Evolutionary conservation across 2,113 vertebrate genomes (phyloP).

Genomic region (Mormyrus lacerda): DNA sequence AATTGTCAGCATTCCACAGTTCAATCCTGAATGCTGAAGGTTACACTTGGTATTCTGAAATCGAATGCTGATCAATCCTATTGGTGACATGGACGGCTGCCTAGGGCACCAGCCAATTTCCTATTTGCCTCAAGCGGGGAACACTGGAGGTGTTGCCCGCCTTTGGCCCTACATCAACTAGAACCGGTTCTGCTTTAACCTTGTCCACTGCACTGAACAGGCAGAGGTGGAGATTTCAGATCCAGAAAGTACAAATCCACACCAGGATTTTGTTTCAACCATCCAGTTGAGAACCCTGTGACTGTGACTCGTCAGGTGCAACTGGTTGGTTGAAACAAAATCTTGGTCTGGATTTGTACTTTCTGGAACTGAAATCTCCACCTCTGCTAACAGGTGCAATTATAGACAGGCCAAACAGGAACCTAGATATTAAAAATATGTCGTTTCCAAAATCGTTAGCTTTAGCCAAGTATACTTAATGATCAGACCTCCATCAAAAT

Average conservation of each 20-base stretch:
- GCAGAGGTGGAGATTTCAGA: too few relatives aligned
- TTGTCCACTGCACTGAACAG: neutral
- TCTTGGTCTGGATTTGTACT: too few relatives aligned
- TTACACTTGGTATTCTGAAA: neutral
- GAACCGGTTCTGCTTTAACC: neutral
- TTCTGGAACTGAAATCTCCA: too few relatives aligned
- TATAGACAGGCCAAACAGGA: neutral
- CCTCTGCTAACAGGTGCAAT: neutral
- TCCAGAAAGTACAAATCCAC: too few relatives aligned
- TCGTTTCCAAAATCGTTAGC: neutral
- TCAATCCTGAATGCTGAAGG: neutral
- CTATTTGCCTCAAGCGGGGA: neutral
- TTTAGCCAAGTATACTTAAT: neutral
- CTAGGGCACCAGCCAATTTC: neutral
- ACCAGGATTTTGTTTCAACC: too few relatives aligned
- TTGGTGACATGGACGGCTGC: neutral
- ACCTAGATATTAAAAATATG: neutral
- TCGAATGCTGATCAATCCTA: neutral
- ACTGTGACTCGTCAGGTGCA: too few relatives aligned
- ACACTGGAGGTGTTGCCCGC: neutral
- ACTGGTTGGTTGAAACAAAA: too few relatives aligned
- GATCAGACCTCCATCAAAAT: neutral
- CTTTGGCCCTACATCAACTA: neutral
- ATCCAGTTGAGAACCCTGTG: too few relatives aligned
- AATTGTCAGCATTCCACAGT: neutral